Percentiles rank a stretch among this genome's conserved stretches.
Conservation (phyloP, 2,797 vertebrate genomes). For the Falco novaeseelandiae region DNA sequence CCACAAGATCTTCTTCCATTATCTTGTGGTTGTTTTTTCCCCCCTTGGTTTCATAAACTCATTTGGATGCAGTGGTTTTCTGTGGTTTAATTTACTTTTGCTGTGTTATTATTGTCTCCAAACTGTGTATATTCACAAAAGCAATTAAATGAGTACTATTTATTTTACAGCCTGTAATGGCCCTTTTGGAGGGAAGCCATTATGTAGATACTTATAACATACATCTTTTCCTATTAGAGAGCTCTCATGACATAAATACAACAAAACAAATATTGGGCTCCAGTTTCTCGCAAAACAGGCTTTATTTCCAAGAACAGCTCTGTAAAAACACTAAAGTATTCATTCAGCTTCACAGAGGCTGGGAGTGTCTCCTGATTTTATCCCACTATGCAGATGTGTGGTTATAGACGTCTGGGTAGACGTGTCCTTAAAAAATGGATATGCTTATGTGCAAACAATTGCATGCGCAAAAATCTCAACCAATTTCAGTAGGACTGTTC, state of each 20-base stretch:
- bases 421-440: background rate
- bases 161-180: conserved; percentile 61
- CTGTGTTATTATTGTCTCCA: conserved; percentile 59
- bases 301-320: conserved; percentile 46
- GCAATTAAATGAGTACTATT: conserved; percentile 59
- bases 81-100: conserved; percentile 61
- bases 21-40: background rate
- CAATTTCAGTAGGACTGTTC: background rate
- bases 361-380: background rate
- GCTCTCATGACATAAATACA: conserved; percentile 43
- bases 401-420: background rate
- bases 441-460: background rate
- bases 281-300: background rate
- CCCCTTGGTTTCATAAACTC: conserved; percentile 18
- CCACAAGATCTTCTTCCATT: background rate
- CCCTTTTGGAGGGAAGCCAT: conserved; percentile 61
- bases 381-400: background rate
- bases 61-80: conserved; percentile 45
- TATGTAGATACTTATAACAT: conserved; percentile 40
- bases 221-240: conserved; percentile 48
- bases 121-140: conserved; percentile 62
- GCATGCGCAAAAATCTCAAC: background rate
- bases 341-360: background rate
- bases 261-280: conserved; percentile 22
- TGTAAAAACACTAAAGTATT: background rate